Conservation (phyloP, 2,888 invertebrate genomes). For the Physocephala rufipes region DNA sequence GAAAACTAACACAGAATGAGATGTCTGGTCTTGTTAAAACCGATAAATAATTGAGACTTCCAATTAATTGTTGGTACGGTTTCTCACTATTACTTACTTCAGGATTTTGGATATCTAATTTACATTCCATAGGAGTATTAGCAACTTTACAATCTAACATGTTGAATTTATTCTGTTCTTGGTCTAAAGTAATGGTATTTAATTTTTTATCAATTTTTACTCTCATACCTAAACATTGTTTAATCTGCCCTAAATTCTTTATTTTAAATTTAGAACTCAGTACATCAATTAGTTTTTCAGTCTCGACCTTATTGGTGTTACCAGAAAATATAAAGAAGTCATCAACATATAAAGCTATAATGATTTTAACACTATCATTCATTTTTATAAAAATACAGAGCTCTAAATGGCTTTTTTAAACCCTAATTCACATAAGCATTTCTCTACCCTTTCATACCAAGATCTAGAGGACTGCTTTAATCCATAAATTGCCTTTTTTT, state of each 20-base stretch:
- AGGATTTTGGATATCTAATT: not conserved
- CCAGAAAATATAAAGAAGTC: constrained; percentile 3
- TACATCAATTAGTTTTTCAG: not conserved
- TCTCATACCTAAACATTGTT: constrained; percentile 10
- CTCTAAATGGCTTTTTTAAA: not conserved
- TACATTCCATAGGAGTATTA: not conserved
- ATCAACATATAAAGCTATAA: constrained; percentile 5
- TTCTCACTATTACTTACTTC: not conserved
- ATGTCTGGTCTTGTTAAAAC: constrained; percentile 5
- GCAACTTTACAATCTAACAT: not conserved
- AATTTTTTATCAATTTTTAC: no score
- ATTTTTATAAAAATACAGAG: not conserved
- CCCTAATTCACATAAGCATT: not conserved
- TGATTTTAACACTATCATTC: not conserved
- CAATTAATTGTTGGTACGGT: not conserved
- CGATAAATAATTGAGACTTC: not conserved
- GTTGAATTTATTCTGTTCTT: not conserved
- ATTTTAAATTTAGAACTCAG: constrained; percentile 1
- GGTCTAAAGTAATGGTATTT: not conserved
- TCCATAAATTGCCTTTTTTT: constrained; percentile 11
- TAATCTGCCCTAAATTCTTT: not conserved
- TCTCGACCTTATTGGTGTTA: not conserved
- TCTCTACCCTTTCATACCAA: not conserved
- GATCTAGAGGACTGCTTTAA: not conserved
- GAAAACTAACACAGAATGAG: constrained; percentile 5